These are phyloP conservation scores for Salvator merianae DNA, from an alignment of 2,113 vertebrate genomes.

Conservation along the genomic window DNA sequence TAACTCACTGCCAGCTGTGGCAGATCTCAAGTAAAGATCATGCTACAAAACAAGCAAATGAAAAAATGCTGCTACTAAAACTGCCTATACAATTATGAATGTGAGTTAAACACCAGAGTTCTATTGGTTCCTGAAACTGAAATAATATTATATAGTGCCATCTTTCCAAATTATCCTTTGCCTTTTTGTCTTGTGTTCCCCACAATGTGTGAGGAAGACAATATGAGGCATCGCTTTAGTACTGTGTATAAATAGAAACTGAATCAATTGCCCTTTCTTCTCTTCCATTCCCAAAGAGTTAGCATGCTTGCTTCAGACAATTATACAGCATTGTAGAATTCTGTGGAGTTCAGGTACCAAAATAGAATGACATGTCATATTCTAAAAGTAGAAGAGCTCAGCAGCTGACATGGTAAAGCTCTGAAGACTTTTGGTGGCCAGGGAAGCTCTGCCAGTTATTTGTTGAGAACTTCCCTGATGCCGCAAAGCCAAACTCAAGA, in stretches of 20 bases:
- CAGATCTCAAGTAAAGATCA: too few species aligned
- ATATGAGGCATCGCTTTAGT: neutral
- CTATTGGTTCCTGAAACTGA: neutral
- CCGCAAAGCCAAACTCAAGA: neutral
- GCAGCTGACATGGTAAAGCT: neutral
- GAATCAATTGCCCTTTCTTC: slow-evolving; percentile 23
- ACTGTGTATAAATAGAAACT: neutral
- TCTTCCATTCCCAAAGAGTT: neutral
- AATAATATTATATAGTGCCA: slow-evolving; percentile 1
- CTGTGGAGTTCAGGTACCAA: slow-evolving; percentile 3
- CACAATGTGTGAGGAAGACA: neutral
- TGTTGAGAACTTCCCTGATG: neutral
- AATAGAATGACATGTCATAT: slow-evolving; percentile 2
- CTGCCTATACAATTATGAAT: neutral
- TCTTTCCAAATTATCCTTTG: neutral
- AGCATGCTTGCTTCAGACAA: neutral
- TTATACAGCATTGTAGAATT: neutral
- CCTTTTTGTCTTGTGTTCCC: neutral
- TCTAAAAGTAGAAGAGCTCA: neutral
- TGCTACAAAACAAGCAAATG: too few species aligned
- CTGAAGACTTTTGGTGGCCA: neutral
- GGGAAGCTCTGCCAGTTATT: neutral
- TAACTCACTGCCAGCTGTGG: too few species aligned
- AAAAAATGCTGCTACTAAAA: neutral
- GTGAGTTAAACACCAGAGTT: slow-evolving; percentile 1